Base-by-base conservation (phyloP, 2,113 vertebrate species). In the Crotalus viridis region DNA sequence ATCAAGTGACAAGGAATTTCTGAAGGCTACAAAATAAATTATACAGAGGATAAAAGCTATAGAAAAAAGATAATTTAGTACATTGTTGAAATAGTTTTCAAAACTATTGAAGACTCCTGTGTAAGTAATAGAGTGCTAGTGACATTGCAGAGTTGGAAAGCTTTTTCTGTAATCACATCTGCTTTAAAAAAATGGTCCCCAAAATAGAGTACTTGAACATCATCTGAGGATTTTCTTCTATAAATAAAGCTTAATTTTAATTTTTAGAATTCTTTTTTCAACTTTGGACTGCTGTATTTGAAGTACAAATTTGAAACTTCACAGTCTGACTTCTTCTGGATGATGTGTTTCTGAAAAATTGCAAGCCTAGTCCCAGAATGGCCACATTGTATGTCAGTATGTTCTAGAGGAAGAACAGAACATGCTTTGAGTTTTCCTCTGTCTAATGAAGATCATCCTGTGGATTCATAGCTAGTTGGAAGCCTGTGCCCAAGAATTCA, bases 211-310 rank as follows among this genome's bases (percentile, higher is more conserved):
- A 56, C n/a, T 94, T 0, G 17, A 85, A 48, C 39, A 89, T 69
- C 56, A 96, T 95, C 94, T 95, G 85, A 92, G 94, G 90, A 93
- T 55, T 85, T 26, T 92, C 12, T 88, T 0, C 0, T 33, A 90
- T 52, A 69, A 69, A 33, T n/a, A 69, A n/a, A 69, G 28, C 12
- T 69, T 33, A 33, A 69, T 69, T 69, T 33, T 69, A 15, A 33
- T 6, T 69, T 69, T 69, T 69, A 7, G 19, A 17, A 52, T 28
- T 28, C 85, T 87, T 87, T 87, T 28, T 26, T 15, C 48, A 87
- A 28, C 48, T 7, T 87, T 51, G 26, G 46, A 26, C 24, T 48
- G 12, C 28, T 69, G 13, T 33, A 69, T 17, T 69, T 33, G 64
- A 69, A n/a, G 28, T 69, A 69, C 10, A 69, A 33, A 69, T 33